Evolutionary conservation across 2,888 invertebrate species (phyloP).

Genomic region (Sepioteuthis lessoniana): DNA sequence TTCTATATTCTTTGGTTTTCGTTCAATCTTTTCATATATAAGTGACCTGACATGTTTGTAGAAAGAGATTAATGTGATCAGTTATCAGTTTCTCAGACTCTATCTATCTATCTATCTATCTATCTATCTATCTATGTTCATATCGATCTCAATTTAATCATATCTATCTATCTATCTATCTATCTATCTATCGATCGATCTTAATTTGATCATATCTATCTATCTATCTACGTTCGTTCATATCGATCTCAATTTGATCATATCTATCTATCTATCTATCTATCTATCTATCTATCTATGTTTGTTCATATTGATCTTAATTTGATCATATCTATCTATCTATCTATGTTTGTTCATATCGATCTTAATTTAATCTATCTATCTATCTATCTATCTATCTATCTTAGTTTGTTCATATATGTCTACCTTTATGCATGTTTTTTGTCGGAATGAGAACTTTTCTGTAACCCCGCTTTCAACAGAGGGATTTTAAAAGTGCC

Average conservation of each 20-base stretch:
- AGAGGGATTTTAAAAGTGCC: too few species aligned
- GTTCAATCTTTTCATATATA: neutral
- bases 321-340: too few species aligned
- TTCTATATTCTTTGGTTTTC: neutral
- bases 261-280: neutral
- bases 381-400: neutral
- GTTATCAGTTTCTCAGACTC: neutral
- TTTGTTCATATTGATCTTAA: too few species aligned
- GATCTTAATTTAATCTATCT: too few species aligned
- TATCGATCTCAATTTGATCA: neutral
- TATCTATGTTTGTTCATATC: too few species aligned
- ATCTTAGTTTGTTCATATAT: neutral
- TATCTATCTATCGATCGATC: neutral
- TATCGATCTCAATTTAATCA: neutral
- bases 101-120: constrained; percentile 33
- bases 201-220: neutral
- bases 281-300: too few species aligned
- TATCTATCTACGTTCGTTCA: neutral
- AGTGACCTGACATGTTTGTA: neutral
- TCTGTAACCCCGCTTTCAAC: too few species aligned
- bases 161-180: neutral
- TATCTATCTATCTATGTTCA: neutral
- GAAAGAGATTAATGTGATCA: neutral
- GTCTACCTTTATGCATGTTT: too few species aligned
- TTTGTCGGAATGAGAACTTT: too few species aligned